Conservation (phyloP, 2,797 vertebrate species). For the Dromococcyx pavoninus region DNA sequence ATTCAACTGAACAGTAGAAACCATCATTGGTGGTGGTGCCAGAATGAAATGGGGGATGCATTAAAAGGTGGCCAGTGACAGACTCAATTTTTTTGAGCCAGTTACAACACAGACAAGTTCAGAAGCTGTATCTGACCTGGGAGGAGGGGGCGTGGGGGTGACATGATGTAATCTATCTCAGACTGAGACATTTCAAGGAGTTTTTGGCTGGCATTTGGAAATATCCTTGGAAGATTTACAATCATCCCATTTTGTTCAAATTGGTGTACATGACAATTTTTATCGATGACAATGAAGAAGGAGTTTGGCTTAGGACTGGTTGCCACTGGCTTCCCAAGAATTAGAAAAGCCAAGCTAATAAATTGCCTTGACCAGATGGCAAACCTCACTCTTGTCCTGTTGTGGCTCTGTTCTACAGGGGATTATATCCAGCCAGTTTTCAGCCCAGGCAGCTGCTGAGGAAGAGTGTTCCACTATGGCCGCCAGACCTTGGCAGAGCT, state of each 20-base stretch:
- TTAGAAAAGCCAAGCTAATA: background rate
- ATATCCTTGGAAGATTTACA: background rate
- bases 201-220: slow-evolving; percentile 2
- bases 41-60: background rate
- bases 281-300: background rate
- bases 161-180: background rate
- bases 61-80: background rate
- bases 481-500: background rate
- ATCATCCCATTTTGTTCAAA: background rate
- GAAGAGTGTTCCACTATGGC: background rate
- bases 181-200: background rate
- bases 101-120: background rate
- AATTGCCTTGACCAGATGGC: background rate
- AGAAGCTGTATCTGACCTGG: background rate
- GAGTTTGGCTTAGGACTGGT: background rate
- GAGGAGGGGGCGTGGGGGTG: background rate
- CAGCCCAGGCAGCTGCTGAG: background rate
- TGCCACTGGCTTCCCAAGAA: background rate
- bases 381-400: background rate
- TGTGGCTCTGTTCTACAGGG: background rate
- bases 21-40: background rate
- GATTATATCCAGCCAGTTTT: background rate
- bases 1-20: background rate
- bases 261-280: background rate
- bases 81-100: background rate